Percentiles rank a stretch among this genome's conserved stretches.
Evolutionary conservation across 2,888 invertebrate species (phyloP).

Genomic region (Drosophila crucigera): DNA sequence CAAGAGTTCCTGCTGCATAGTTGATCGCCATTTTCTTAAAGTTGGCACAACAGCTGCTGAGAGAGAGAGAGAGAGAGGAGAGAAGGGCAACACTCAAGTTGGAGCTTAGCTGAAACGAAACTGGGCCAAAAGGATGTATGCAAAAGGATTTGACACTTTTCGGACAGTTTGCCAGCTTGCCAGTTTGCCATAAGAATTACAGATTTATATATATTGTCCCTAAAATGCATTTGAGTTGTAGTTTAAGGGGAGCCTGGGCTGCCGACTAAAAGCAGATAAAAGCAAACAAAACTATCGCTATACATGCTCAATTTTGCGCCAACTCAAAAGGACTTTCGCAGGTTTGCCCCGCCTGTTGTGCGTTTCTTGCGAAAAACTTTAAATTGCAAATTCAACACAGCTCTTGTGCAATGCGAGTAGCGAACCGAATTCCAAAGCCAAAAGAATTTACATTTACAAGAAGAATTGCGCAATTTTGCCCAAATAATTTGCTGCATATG

Average conservation of each 20-base stretch:
- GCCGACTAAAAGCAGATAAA: slow-evolving; percentile 57
- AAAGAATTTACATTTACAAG: slow-evolving; percentile 59
- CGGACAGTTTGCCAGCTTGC: slow-evolving; percentile 45
- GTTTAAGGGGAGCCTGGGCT: background rate
- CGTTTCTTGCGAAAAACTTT: slow-evolving; percentile 50
- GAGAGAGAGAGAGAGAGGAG: background rate
- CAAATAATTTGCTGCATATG: slow-evolving; percentile 53
- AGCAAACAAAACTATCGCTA: slow-evolving; percentile 53
- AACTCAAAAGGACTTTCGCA: slow-evolving; percentile 43
- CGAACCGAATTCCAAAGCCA: slow-evolving; percentile 42
- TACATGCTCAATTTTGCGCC: slow-evolving; percentile 49
- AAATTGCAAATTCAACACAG: slow-evolving; percentile 68
- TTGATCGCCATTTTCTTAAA: slow-evolving; percentile 24
- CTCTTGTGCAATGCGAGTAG: slow-evolving; percentile 36
- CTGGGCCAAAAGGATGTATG: slow-evolving; percentile 48
- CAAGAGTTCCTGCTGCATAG: slow-evolving; percentile 23
- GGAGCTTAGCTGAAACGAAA: slow-evolving; percentile 25
- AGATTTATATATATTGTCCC: slow-evolving; percentile 51
- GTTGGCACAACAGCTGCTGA: slow-evolving; percentile 37
- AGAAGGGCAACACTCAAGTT: slow-evolving; percentile 26
- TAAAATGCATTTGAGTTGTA: slow-evolving; percentile 33
- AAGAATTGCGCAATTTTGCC: slow-evolving; percentile 58
- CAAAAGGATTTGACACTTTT: slow-evolving; percentile 66
- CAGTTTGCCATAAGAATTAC: slow-evolving; percentile 39
- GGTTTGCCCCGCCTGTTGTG: background rate